Evolutionary conservation across 2,797 vertebrate genomes (phyloP), one percentile per base, ranked within the genome.

Genomic region (Nannoperca obscura): DNA sequence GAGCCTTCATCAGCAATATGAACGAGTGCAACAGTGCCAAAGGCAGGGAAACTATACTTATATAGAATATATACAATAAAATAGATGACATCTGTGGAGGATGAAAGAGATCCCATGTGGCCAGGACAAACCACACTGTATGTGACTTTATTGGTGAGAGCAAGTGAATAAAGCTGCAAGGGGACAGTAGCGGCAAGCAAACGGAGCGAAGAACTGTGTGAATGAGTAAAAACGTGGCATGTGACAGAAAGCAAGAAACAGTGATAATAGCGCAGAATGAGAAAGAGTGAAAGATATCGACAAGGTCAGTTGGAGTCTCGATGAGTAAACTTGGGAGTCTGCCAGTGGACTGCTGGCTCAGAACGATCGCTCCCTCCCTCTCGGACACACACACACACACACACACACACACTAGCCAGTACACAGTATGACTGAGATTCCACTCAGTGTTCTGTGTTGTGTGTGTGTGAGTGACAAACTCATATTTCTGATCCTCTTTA

Each of bases 261-360:
- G 22, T 24, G 55, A 72, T 55, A 24, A 44, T 42, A 17, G n/a
- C 13, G 65, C 30, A 68, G 44, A 78, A 57, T 2, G 58, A 70
- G 38, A 62, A 19, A 60, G 53, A 14, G 65, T 34, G 53, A 73
- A n/a, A 55, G 58, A 76, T 50, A 84, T 71, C 34, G 32, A 46
- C 47, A 15, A 76, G 77, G 65, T 73, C 70, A 75, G 75, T 53
- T 60, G 55, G 69, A 76, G 74, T 61, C 58, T 50, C 34, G 64
- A 63, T 47, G 44, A 71, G 76, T 61, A 53, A 55, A 77, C 62
- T 55, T 86, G 84, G 72, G 49, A 73, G 66, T 60, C 44, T 27
- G 81, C 76, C 82, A 82, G 81, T 58, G 30, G 47, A 73, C 69
- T 22, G 30, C 53, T 69, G 68, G 53, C 63, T 60, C 61, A 53